Evolutionary conservation across 2,113 vertebrate species (phyloP).

Genomic region (Illadopsis cleaveri): DNA sequence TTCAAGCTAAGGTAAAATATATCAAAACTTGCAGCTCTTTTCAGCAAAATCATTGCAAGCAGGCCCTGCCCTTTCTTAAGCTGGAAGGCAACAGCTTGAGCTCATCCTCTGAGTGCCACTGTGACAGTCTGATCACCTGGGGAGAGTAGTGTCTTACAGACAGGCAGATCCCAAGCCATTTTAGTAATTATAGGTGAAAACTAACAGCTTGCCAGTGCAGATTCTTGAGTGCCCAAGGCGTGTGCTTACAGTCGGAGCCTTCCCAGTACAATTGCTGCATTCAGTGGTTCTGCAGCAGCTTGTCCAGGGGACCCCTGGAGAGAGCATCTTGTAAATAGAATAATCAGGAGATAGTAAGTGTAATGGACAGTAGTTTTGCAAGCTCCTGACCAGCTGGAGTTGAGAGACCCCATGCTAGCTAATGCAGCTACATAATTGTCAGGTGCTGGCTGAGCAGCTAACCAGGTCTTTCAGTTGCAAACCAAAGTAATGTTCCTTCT

Average conservation of each 20-base stretch:
- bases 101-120: background rate
- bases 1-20: background rate
- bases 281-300: background rate
- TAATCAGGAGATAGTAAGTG: slow-evolving; percentile 13
- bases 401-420: background rate
- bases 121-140: slow-evolving; percentile 18
- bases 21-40: background rate
- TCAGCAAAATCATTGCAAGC: background rate
- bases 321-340: slow-evolving; percentile 15
- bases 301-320: background rate
- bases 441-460: background rate
- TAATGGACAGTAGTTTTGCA: background rate
- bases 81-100: background rate
- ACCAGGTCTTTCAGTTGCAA: background rate
- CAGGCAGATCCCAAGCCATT: slow-evolving; percentile 13
- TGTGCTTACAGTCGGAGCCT: background rate
- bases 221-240: background rate
- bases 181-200: slow-evolving; percentile 47
- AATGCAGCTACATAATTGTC: background rate
- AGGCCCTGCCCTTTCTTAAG: background rate
- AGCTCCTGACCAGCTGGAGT: slow-evolving; percentile 15
- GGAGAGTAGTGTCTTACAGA: background rate
- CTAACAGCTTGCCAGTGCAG: slow-evolving; percentile 22
- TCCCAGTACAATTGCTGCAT: background rate
- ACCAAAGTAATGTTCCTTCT: background rate